Evolutionary conservation across 2,888 invertebrate species (phyloP), one percentile per base, ranked within the genome.

Genomic region (Ametastegia equiseti): DNA sequence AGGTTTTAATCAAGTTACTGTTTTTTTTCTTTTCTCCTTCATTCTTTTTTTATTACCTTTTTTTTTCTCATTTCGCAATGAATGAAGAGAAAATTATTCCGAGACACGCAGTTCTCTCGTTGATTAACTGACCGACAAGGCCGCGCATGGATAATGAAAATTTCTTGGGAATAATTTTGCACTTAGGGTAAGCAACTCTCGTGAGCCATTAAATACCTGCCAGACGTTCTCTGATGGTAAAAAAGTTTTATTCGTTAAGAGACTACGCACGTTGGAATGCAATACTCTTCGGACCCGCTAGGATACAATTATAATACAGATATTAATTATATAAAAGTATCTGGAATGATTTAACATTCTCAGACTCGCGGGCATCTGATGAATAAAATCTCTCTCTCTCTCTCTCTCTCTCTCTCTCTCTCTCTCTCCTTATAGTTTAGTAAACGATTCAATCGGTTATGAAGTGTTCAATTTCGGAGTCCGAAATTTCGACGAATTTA

Each of bases 91-190:
- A 54, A 54, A 54, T 54, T 54, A 54, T 54, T 54, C 54, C 54
- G 23, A 54, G 54, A 54, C 54, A 54, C 54, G 54, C 23, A 23
- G 54, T 60, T 60, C 30, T 6, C 9, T 60, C 60, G 60, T 60
- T 60, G 30, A 60, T 60, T 60, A 30, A 60, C 60, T 30, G 60
- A 60, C 27, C 11, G 27, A 60, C 60, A 60, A 27, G 60, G 60
- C 60, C 60, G 42, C 42, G 42, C 42, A 30, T 60, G 60, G 30
- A 60, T 60, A 60, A 60, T 60, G 60, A 60, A 60, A 60, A 30
- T 60, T 60, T 60, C 27, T 60, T 30, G 60, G 30, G 60, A 30
- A 60, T 60, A 60, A 30, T 60, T 60, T 60, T 30, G 30, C 60
- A 60, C 27, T 60, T 60, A 60, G 30, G 30, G 60, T 60, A 30